Evolutionary conservation across 2,113 vertebrate genomes (phyloP).

Genomic region (Xerus inauris): DNA sequence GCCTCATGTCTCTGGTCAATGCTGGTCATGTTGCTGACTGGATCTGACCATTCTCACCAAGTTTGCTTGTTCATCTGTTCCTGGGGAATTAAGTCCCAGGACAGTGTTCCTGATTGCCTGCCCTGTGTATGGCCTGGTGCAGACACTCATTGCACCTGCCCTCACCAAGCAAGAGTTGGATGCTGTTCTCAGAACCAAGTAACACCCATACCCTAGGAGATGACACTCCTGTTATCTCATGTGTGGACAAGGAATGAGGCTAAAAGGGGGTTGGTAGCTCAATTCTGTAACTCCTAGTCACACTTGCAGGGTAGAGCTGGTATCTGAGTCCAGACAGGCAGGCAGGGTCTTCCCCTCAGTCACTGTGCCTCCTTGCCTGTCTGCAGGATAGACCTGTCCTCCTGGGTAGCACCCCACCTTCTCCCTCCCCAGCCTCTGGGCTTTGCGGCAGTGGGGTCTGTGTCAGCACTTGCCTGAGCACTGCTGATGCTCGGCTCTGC

Average conservation of each 20-base stretch:
- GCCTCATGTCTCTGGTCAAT: accelerated
- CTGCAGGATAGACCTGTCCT: background rate
- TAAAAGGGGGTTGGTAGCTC: background rate
- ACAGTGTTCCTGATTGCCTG: background rate
- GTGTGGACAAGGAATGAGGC: background rate
- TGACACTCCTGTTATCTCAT: accelerated
- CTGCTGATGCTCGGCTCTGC: accelerated
- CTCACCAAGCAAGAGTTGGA: accelerated
- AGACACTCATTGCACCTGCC: accelerated
- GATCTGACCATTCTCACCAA: too few species aligned
- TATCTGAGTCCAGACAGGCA: accelerated
- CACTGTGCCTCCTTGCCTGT: background rate
- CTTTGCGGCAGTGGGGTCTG: background rate
- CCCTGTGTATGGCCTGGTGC: background rate
- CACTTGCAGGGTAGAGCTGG: background rate
- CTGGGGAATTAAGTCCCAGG: accelerated
- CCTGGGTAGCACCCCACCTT: background rate
- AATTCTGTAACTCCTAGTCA: background rate
- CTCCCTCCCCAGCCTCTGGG: background rate
- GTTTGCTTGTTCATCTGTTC: background rate
- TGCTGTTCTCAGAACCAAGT: accelerated
- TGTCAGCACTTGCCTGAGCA: background rate
- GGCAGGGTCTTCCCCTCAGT: accelerated
- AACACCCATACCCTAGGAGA: background rate
- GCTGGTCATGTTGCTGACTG: accelerated